These are phyloP conservation scores for Nemurella pictetii DNA, from an alignment of 2,888 invertebrate genomes.

Conservation along the genomic window DNA sequence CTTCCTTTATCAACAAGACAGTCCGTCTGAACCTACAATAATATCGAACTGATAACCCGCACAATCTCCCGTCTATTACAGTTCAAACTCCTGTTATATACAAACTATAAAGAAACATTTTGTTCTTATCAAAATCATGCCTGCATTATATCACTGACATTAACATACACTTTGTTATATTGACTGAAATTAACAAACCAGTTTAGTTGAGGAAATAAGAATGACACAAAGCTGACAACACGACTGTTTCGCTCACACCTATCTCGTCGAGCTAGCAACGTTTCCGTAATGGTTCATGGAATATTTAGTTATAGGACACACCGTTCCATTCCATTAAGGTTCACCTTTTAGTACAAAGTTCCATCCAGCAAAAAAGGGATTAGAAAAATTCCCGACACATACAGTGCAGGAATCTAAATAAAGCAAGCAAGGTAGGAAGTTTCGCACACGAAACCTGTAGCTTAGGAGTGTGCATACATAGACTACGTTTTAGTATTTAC, in stretches of 20 bases:
- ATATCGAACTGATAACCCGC: not conserved
- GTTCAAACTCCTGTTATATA: not conserved
- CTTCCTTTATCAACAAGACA: not conserved
- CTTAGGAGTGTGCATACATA: slow-evolving; percentile 22
- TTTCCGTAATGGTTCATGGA: slow-evolving; percentile 1
- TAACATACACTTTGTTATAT: not conserved
- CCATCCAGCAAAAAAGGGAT: slow-evolving; percentile 16
- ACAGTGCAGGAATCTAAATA: slow-evolving; percentile 9
- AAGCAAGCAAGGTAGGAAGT: slow-evolving; percentile 19
- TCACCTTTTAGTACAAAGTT: slow-evolving; percentile 12
- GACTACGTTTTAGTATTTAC: slow-evolving; percentile 22
- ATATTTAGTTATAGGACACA: slow-evolving; percentile 2
- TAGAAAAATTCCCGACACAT: slow-evolving; percentile 23
- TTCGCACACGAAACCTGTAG: not conserved
- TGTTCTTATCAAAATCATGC: not conserved
- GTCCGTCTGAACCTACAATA: not conserved
- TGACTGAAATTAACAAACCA: slow-evolving; percentile 8
- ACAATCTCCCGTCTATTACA: not conserved
- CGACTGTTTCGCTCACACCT: not conserved
- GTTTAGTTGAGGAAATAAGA: slow-evolving; percentile 9
- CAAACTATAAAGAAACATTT: not conserved
- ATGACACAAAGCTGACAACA: not conserved
- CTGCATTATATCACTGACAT: not conserved
- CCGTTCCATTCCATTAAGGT: not conserved
- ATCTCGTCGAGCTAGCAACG: not conserved